Conservation (phyloP, 2,888 invertebrate species). For the Spisula subtruncata region DNA sequence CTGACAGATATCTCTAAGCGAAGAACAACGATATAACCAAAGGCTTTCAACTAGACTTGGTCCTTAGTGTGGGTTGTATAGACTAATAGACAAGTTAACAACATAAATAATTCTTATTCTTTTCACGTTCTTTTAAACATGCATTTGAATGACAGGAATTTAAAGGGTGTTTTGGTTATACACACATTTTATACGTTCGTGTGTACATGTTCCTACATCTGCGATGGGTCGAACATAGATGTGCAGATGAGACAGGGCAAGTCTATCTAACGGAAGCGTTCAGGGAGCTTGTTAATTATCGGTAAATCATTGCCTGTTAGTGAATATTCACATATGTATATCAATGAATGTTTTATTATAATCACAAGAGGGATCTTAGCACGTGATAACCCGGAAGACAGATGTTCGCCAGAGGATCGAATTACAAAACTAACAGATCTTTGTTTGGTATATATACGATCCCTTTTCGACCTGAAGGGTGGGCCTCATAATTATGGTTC, state of each 20-base stretch:
- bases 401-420: background rate
- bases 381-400: conserved; percentile 23
- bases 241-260: background rate
- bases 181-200: too few relatives aligned
- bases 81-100: too few relatives aligned
- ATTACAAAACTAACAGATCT: background rate
- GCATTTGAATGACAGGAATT: too few relatives aligned
- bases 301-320: background rate
- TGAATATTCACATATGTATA: conserved; percentile 21
- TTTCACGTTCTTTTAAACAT: too few relatives aligned
- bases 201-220: too few relatives aligned
- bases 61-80: too few relatives aligned
- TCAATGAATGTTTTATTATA: background rate
- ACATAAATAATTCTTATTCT: too few relatives aligned
- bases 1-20: too few relatives aligned
- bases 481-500: background rate
- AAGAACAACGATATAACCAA: too few relatives aligned
- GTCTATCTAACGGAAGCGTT: background rate
- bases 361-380: background rate
- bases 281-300: background rate
- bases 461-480: background rate
- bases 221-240: too few relatives aligned
- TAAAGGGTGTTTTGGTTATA: too few relatives aligned
- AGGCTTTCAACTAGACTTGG: too few relatives aligned
- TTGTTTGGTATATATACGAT: background rate